These are phyloP conservation scores for Nineta flava DNA, from an alignment of 2,888 invertebrate species.

Conservation along the genomic window DNA sequence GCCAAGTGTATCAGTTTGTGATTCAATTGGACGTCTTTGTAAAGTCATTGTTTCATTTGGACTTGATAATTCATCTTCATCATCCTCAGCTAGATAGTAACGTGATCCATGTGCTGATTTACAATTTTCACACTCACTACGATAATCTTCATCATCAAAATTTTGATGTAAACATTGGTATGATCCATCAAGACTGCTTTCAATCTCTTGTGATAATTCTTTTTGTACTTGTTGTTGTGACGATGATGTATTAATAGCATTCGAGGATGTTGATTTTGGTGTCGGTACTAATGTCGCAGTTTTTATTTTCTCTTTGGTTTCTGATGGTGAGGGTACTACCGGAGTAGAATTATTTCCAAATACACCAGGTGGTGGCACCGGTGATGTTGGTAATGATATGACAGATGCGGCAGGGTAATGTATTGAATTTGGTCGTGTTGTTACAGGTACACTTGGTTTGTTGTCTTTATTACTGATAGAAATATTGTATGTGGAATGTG, in stretches of 20 bases:
- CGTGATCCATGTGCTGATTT: conserved; percentile 58
- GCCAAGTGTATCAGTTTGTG: conserved; percentile 21
- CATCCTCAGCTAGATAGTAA: conserved; percentile 35
- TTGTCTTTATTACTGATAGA: background rate
- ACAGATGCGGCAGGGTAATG: background rate
- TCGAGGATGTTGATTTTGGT: background rate
- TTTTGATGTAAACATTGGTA: conserved; percentile 7
- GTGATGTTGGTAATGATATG: conserved; percentile 5
- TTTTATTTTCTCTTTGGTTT: background rate
- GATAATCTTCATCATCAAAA: conserved; percentile 6
- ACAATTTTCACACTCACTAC: conserved; percentile 71
- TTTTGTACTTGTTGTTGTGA: conserved; percentile 1
- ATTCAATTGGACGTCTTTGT: conserved; percentile 38
- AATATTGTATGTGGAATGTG: conserved; percentile 3
- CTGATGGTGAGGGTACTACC: background rate
- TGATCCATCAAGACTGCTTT: conserved; percentile 8
- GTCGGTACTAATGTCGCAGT: background rate
- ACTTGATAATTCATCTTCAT: conserved; percentile 37
- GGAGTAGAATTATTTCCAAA: background rate
- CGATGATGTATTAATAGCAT: background rate
- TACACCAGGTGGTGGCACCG: conserved; percentile 4
- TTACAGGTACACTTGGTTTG: background rate
- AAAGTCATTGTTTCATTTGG: conserved; percentile 52
- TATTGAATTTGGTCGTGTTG: background rate
- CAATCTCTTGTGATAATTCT: background rate